Base-by-base conservation (phyloP, 2,888 invertebrate genomes). In the Oeneis ivallda region DNA sequence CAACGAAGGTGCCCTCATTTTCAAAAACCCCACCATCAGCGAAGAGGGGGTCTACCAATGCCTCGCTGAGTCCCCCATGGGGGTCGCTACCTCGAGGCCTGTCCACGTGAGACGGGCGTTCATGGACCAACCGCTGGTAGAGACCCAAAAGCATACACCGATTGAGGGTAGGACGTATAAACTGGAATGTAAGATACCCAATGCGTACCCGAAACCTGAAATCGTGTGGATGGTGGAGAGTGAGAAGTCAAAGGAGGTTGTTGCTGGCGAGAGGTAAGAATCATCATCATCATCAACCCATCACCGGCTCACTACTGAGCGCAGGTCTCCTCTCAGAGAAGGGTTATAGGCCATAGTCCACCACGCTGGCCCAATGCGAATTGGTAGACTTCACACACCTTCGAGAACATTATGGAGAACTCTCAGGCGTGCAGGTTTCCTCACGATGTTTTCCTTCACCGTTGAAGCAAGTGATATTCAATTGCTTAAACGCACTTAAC, bases 41-140 rank as follows among this genome's bases (percentile, higher is more conserved):
- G 84, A 86, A 60, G 86, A 85, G 61, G 89, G 88, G 0, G 41
- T 70, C 2, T 90, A 89, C 77, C 80, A 79, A 63, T 90, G 89
- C 74, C 75, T 79, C 49, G 88, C 80, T 0, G 73, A 80, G 45
- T 79, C 84, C 0, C 67, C 77, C 0, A 70, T 70, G 1, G 90
- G 90, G 0, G 73, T 76, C 1, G 86, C 90, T 10, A 83, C 79
- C 52, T 79, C 86, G 0, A 70, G 81, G 8, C 61, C 70, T 0
- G 80, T 88, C 1, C 71, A 62, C 19, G 78, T 88, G 0, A 83
- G 75, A 43, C 76, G 72, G 4, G 71, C 79, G 0, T 89, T 77
- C 66, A 70, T 89, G 0, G 77, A 78, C 9, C 64, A 62, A 0
- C 82, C 83, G 0, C 64, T 76, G 52, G 71, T 79, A 0, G 72